Evolutionary conservation across 2,113 vertebrate genomes (phyloP).

Genomic region (Struthio camelus): DNA sequence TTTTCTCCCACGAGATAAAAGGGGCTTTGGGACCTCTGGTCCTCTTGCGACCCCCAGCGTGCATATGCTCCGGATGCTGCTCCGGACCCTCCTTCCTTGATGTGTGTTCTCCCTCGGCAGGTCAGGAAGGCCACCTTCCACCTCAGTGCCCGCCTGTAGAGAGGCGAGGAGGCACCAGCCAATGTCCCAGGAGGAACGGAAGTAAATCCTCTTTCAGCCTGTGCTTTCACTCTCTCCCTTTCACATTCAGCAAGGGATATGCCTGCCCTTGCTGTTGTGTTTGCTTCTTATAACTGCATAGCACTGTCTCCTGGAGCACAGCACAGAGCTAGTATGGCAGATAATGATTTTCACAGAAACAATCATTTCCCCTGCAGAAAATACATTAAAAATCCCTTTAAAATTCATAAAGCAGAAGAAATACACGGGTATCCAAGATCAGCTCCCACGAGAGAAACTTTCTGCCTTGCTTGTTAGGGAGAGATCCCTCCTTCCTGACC

Average conservation of each 20-base stretch:
- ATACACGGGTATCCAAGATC: neutral
- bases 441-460: neutral
- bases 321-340: neutral
- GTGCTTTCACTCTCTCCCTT: neutral
- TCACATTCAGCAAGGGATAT: rapidly evolving
- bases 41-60: neutral
- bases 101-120: neutral
- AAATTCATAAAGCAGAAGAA: neutral
- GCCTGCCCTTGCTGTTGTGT: neutral
- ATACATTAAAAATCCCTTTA: neutral
- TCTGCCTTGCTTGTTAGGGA: neutral
- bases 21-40: neutral
- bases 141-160: neutral
- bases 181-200: neutral
- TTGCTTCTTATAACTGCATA: neutral
- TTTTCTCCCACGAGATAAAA: neutral
- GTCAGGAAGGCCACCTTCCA: neutral
- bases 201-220: neutral
- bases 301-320: neutral
- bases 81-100: neutral
- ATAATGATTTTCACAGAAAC: neutral
- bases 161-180: neutral
- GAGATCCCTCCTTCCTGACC: neutral
- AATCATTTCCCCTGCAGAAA: neutral
- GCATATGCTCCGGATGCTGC: neutral